Evolutionary conservation across 2,113 vertebrate genomes (phyloP).

Genomic region (Bubo scandiacus): DNA sequence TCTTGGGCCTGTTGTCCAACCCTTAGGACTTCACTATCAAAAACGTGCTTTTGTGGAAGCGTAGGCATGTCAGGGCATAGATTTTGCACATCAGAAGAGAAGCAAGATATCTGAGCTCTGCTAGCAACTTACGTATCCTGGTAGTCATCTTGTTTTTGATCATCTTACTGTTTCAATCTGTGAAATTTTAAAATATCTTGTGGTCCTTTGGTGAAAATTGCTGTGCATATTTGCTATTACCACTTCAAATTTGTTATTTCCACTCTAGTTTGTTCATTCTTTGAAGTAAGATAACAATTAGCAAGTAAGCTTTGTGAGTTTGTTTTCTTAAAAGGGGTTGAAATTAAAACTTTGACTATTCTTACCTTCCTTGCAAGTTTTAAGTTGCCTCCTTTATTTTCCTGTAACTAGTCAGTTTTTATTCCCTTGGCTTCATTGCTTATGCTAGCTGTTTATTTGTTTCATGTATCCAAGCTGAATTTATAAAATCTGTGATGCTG

Average conservation of each 20-base stretch:
- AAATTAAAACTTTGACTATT: not conserved
- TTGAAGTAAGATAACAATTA: not conserved
- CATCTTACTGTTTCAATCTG: not conserved
- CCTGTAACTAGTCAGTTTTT: not conserved
- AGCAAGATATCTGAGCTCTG: not conserved
- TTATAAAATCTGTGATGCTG: not conserved
- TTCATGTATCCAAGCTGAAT: not conserved
- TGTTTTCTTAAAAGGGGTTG: not conserved
- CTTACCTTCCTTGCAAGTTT: not conserved
- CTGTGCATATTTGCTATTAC: accelerated
- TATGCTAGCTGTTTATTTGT: not conserved
- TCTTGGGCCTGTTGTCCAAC: no score
- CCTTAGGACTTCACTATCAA: no score
- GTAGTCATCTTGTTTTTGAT: not conserved
- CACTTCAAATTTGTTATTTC: not conserved
- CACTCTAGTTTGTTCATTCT: not conserved
- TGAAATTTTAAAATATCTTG: not conserved
- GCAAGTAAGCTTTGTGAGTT: not conserved
- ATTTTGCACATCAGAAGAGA: not conserved
- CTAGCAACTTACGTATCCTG: not conserved
- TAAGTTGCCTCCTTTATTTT: not conserved
- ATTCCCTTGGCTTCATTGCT: not conserved
- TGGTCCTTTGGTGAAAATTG: not conserved
- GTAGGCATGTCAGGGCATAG: not conserved
- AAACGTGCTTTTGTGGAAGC: not conserved